A percentile compares a stretch with the other conserved stretches of the same genome.
These are phyloP conservation scores for Lytechinus variegatus DNA, from an alignment of 35 echinoderm and acorn worm genomes.

Conservation along the genomic window DNA sequence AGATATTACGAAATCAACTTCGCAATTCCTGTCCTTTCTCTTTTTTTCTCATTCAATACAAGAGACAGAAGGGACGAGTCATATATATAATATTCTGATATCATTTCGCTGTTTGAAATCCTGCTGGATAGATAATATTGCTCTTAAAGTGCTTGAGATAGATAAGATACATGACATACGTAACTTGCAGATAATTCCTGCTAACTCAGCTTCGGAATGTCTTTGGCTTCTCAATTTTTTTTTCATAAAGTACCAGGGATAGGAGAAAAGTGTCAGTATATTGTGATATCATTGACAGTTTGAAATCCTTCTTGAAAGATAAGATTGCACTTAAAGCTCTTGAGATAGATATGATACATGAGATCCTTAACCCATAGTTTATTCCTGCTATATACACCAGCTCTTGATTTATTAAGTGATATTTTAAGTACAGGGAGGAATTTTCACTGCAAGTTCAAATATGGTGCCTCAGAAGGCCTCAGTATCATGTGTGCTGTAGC, in stretches of 20 bases:
- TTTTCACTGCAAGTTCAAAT: too few species aligned
- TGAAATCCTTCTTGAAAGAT: not conserved
- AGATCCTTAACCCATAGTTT: not conserved
- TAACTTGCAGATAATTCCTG: not conserved
- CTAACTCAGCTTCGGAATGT: too few species aligned
- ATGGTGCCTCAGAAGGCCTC: not conserved
- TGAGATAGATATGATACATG: not conserved
- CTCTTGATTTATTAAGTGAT: too few species aligned
- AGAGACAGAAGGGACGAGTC: too few species aligned
- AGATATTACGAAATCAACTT: too few species aligned
- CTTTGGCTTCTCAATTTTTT: too few species aligned
- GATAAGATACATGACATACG: not conserved
- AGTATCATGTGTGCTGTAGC: not conserved
- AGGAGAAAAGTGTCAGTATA: too few species aligned
- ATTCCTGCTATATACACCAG: not conserved
- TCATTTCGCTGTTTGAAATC: not conserved
- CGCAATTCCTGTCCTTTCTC: too few species aligned
- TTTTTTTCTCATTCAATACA: too few species aligned
- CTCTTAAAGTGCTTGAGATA: not conserved
- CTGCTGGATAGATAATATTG: not conserved
- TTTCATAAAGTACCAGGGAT: too few species aligned
- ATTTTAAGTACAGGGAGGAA: too few species aligned
- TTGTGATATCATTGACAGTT: not conserved
- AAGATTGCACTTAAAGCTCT: not conserved
- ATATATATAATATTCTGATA: not conserved